phyloP scores from a whole-genome alignment of 1,140 invertebrate species.

The Ostrea denselamellosa region DNA sequence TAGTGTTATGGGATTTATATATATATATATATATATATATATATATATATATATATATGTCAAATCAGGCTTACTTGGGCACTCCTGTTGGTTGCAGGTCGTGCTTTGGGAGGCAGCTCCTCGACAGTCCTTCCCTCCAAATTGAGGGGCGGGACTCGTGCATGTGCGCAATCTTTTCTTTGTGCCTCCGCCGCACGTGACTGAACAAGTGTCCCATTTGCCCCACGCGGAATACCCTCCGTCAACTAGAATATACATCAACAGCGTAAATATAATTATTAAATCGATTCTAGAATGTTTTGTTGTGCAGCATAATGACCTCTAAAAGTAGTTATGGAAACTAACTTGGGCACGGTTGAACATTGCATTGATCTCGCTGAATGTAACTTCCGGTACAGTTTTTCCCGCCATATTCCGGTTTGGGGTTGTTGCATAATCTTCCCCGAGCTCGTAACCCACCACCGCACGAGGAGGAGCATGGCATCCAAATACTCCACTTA shows the following conservation, averaged over 20 bases:
- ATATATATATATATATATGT: too few relatives aligned
- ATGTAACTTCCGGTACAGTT: neutral
- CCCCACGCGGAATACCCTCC: neutral
- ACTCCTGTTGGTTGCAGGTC: neutral
- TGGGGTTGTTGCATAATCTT: neutral
- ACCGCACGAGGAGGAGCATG: neutral
- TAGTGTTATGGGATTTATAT: too few relatives aligned
- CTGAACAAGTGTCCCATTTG: constrained; percentile 4
- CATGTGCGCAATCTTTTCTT: neutral
- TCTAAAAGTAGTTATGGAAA: neutral
- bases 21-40: too few relatives aligned
- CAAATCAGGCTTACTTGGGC: neutral
- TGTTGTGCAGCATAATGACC: neutral
- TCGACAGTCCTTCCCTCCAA: neutral
- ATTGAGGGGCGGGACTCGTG: neutral
- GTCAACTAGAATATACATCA: neutral
- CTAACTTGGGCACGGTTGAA: neutral
- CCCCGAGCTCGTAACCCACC: neutral
- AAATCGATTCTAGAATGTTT: too few relatives aligned
- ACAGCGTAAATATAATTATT: too few relatives aligned
- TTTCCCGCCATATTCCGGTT: neutral
- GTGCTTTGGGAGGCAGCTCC: neutral
- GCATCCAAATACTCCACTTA: neutral
- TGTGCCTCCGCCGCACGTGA: neutral
- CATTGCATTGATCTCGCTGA: neutral